Evolutionary conservation across 2,797 vertebrate genomes (phyloP), one percentile per base, ranked within the genome.

Genomic region (Muscicapa striata): DNA sequence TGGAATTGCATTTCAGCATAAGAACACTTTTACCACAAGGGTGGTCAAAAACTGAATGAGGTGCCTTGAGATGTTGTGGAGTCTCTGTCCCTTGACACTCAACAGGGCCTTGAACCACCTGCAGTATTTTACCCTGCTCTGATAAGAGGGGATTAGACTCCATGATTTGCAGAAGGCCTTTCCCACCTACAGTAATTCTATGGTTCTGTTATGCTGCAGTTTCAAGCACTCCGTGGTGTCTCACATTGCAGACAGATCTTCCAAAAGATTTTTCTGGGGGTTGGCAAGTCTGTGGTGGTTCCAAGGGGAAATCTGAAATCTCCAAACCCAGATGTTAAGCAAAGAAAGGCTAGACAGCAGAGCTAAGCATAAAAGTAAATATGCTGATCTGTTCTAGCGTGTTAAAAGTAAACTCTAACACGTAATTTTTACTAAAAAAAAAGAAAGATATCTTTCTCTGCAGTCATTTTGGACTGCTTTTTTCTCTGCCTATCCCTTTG

Each of bases 21-120:
- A n/a, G 11, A 84, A 48, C 4, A 29, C 32, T 72, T 81, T 63
- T 57, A 57, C 11, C 16, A 6, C 17, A 11, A 52, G 4, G 3
- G 4, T 36, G 8, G 15, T 52, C 11, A 72, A 75, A 49, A 49
- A 29, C 6, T 40, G 21, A 57, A 52, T 2, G 3, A 45, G 2
- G 20, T 49, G 6, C 4, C 5, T 24, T 0, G 0, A 54, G 36
- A 59, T 4, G 2, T 6, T 40, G 5, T 66, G 32, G 26, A 58
- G 12, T 16, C 24, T 64, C 49, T 30, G 2, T 29, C 6, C 13
- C 46, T 45, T 38, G 52, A 79, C 79, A 68, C 3, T 2, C 4
- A 73, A 18, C 8, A 63, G n/a, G 6, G 4, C 13, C 27, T 76
- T n/a, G 11, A 76, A 26, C 13, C 51, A 48, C 10, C 9, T 70